Conservation (phyloP, 2,888 invertebrate genomes). For the Fissipunctia ypsillon region DNA sequence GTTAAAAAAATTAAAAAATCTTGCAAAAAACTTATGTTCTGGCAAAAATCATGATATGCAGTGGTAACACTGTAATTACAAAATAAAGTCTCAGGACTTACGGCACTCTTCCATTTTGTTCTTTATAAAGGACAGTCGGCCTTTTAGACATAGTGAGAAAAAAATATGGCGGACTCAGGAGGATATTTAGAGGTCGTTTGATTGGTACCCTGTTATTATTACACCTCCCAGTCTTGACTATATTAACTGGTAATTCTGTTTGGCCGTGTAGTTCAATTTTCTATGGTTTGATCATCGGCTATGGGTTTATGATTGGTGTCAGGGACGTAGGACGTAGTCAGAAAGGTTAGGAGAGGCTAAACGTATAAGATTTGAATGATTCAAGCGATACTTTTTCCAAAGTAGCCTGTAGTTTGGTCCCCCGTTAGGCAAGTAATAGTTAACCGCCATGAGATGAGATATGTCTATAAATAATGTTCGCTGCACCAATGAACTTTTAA, state of each 20-base stretch:
- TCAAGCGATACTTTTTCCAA: background rate
- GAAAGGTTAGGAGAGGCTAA: background rate
- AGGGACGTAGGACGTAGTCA: conserved; percentile 15
- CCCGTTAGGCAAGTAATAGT: background rate
- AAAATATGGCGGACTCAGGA: too few relatives aligned
- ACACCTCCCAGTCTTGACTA: conserved; percentile 16
- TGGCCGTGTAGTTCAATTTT: conserved; percentile 40
- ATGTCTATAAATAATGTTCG: too few relatives aligned
- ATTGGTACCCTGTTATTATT: conserved; percentile 42
- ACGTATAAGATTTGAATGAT: background rate
- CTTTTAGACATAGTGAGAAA: too few relatives aligned
- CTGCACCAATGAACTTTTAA: background rate
- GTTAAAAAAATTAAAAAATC: too few relatives aligned
- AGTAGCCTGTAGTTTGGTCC: background rate
- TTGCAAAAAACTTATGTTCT: too few relatives aligned
- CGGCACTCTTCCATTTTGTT: too few relatives aligned
- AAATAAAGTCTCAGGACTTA: too few relatives aligned
- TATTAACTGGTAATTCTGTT: conserved; percentile 8
- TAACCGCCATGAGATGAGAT: background rate
- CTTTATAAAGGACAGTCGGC: too few relatives aligned
- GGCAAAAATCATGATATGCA: too few relatives aligned
- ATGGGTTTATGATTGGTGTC: conserved; percentile 18
- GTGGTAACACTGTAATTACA: too few relatives aligned
- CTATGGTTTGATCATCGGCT: conserved; percentile 1
- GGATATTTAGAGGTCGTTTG: conserved; percentile 50